Evolutionary conservation across 1,140 invertebrate genomes (phyloP).

Genomic region (Pogonomyrmex barbatus): DNA sequence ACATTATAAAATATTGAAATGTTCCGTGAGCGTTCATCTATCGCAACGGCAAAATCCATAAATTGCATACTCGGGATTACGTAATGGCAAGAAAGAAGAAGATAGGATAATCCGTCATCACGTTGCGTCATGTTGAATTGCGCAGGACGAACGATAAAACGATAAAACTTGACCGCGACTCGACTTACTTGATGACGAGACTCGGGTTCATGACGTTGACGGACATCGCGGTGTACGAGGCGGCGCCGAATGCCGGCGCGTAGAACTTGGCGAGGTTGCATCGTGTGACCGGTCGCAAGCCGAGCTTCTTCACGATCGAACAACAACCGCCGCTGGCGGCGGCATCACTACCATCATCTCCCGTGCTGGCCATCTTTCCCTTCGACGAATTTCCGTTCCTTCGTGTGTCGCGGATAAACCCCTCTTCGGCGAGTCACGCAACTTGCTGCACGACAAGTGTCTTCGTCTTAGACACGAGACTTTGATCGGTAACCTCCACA

Average conservation of each 20-base stretch:
- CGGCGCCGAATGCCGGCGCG: slow-evolving; percentile 87
- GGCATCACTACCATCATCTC: slow-evolving; percentile 55
- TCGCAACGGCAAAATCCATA: not conserved
- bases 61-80: slow-evolving; percentile 21
- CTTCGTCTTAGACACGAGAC: not conserved
- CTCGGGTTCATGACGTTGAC: slow-evolving; percentile 90
- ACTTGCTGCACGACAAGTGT: not conserved
- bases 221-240: slow-evolving; percentile 88
- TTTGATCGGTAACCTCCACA: slow-evolving; percentile 9
- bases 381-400: not conserved
- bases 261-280: slow-evolving; percentile 89
- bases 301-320: slow-evolving; percentile 82
- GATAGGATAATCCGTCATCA: not conserved
- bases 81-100: not conserved
- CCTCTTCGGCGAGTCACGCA: no score
- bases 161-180: not conserved
- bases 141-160: not conserved
- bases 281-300: slow-evolving; percentile 87
- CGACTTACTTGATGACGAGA: slow-evolving; percentile 86
- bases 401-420: not conserved
- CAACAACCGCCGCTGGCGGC: not conserved
- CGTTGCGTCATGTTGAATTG: not conserved
- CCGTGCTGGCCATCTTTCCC: slow-evolving; percentile 72
- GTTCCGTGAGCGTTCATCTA: not conserved
- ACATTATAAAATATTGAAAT: no score